phyloP scores from a whole-genome alignment of 2,113 vertebrate species.

The Neoarius graeffei region DNA sequence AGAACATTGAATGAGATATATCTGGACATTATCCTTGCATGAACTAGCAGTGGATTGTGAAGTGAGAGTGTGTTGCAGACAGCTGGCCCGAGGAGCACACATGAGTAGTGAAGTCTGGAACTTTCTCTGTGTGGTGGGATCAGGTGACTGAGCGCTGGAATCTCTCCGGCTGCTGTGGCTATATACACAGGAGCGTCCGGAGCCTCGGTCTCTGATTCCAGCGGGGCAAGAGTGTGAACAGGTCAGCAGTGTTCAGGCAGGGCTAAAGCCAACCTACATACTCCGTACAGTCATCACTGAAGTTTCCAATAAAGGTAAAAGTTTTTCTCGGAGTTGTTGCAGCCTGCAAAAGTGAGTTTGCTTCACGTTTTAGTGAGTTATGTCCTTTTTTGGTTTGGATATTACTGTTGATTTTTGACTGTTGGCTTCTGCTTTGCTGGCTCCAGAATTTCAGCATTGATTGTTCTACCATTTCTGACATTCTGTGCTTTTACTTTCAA shows the following conservation, averaged over 20 bases:
- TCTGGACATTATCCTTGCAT: not conserved
- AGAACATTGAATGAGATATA: not conserved
- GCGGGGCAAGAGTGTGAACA: constrained; percentile 55
- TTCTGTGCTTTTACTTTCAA: not conserved
- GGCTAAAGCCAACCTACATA: constrained; percentile 43
- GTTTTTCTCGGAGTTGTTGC: constrained; percentile 45
- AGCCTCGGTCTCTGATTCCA: constrained; percentile 63
- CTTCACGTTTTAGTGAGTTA: constrained; percentile 1
- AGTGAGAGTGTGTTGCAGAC: not conserved
- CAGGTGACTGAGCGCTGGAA: constrained; percentile 68
- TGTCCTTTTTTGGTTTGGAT: not conserved
- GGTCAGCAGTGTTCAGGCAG: constrained; percentile 47
- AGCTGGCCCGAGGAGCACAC: constrained; percentile 14
- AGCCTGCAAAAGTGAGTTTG: constrained; percentile 51
- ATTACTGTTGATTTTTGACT: not conserved
- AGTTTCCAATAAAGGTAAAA: constrained; percentile 70
- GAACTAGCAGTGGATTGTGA: constrained; percentile 10
- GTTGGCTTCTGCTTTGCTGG: constrained; percentile 55
- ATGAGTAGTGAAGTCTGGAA: constrained; percentile 61
- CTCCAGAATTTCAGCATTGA: constrained; percentile 26
- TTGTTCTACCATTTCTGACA: not conserved
- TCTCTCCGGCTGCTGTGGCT: constrained; percentile 53
- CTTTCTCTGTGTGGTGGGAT: constrained; percentile 65
- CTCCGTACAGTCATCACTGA: constrained; percentile 59
- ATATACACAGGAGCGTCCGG: constrained; percentile 61